These are phyloP conservation scores for Alentia gelatinosa DNA, from an alignment of 2,888 invertebrate species.

Conservation along the genomic window DNA sequence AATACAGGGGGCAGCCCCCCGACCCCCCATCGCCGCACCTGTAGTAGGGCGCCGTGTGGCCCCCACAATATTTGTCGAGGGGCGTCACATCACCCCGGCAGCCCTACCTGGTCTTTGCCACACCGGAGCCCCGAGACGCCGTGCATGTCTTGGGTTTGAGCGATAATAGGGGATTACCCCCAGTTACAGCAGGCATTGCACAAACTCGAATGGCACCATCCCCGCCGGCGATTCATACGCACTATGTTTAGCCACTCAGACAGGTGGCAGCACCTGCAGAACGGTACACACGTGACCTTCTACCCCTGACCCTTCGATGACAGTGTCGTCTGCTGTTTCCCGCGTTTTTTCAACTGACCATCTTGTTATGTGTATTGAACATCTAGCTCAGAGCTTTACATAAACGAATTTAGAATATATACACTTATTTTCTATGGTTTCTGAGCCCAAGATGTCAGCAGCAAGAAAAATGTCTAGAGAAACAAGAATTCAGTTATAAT, in stretches of 20 bases:
- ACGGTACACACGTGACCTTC: background rate
- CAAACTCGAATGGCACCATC: background rate
- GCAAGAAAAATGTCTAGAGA: too few relatives aligned
- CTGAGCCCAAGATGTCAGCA: too few relatives aligned
- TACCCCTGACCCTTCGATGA: background rate
- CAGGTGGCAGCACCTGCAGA: constrained; percentile 15
- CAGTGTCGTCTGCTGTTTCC: constrained; percentile 14
- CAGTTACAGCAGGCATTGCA: background rate
- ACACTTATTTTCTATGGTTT: too few relatives aligned
- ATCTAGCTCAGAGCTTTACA: background rate
- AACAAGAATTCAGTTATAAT: too few relatives aligned
- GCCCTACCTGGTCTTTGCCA: background rate
- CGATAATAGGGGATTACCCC: background rate
- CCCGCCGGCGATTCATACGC: background rate
- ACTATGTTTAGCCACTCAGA: constrained; percentile 9
- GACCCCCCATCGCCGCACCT: background rate
- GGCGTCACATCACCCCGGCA: background rate
- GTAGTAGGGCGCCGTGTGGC: background rate
- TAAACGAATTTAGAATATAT: background rate
- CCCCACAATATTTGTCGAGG: background rate
- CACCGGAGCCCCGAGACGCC: background rate
- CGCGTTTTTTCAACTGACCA: background rate
- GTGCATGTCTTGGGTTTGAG: background rate
- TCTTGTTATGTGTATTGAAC: background rate
- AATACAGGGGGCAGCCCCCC: background rate